phyloP scores from a whole-genome alignment of 2,113 vertebrate species.

The Pterocles burchelli region DNA sequence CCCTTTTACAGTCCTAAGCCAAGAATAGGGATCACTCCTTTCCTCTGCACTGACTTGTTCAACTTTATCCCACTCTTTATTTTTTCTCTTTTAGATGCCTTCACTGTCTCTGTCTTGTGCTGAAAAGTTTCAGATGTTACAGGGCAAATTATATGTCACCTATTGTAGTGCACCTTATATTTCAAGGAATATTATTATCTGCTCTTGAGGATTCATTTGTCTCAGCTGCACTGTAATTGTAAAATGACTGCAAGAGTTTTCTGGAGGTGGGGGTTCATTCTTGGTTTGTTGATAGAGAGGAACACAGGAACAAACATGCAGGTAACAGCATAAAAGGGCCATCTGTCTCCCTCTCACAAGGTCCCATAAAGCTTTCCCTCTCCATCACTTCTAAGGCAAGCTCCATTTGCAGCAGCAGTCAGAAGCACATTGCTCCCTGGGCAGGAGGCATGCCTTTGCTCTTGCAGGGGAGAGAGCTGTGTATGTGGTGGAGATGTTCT shows the following conservation, averaged over 20 bases:
- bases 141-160: neutral
- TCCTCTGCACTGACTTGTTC: neutral
- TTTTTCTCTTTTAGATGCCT: neutral
- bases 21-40: neutral
- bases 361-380: neutral
- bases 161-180: neutral
- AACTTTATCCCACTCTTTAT: neutral
- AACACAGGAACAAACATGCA: neutral
- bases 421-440: neutral
- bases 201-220: neutral
- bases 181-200: neutral
- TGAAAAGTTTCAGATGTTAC: neutral
- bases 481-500: neutral
- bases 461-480: neutral
- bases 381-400: neutral
- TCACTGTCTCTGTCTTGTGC: neutral
- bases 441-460: neutral
- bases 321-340: neutral
- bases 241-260: neutral
- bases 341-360: neutral
- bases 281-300: neutral
- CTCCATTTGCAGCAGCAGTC: neutral
- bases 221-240: neutral
- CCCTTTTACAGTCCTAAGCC: neutral
- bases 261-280: neutral